Evolutionary conservation across 2,888 invertebrate species (phyloP), one percentile per base, ranked within the genome.

Genomic region (Gari tellinella): DNA sequence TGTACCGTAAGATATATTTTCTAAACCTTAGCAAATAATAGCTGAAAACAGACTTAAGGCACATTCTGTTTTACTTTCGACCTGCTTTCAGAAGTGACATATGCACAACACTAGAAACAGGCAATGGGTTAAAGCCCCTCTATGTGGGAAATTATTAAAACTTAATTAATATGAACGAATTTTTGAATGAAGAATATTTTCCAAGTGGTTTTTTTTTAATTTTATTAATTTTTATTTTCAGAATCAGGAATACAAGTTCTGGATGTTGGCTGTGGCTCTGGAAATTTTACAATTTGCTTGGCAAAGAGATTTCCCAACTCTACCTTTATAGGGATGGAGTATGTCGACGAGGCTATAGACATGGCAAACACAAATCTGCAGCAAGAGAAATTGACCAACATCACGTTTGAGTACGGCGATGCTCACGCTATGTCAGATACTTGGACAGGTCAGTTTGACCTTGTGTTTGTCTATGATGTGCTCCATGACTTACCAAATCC

Each of bases 281-380:
- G 67, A 1, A 68, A 43, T 37, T 64, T 41, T 38, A 56, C 72
- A 17, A 40, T 51, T 23, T 55, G 53, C 14, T 60, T 76, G 26
- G 76, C 76, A 3, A 23, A 56, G 19, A 26, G 52, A 49, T 76
- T 76, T 23, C 72, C 76, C 1, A 76, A 76, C n/a, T 72, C 76
- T n/a, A 53, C 57, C 8, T 76, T 76, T 31, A 40, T 55, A 26
- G 66, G 66, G 3, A 26, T 68, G 19, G 68, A 68, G 21, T 61
- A 55, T 38, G 31, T 41, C 25, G 48, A 45, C 4, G 49, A 37
- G 14, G 68, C 55, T 5, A 15, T 68, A 15, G 46, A 61, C 2
- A 61, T 49, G 4, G 55, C 61, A 17, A 60, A 46, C 3, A 14
- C 65, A 21, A 41, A 52, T 1, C 19, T 45, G 8, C 19, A 12